phyloP scores from a whole-genome alignment of 2,888 invertebrate species.

The Andrena trimmerana region DNA sequence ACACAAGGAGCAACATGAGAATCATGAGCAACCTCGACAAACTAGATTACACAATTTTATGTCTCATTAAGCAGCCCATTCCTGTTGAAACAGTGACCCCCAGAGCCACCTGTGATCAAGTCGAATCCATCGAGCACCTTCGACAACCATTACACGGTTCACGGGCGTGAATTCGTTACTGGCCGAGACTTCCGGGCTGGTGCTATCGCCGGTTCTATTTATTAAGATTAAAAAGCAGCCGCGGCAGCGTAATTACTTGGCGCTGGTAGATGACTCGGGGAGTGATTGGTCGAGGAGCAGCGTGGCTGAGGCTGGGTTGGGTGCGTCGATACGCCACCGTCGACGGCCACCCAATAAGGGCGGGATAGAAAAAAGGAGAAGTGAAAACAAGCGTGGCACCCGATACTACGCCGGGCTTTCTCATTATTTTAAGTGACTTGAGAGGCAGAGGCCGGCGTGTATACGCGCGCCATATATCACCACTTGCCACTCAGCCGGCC shows the following conservation, averaged over 20 bases:
- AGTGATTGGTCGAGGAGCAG: constrained; percentile 43
- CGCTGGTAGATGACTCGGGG: constrained; percentile 28
- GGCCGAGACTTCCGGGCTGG: background rate
- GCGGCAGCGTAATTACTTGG: constrained; percentile 44
- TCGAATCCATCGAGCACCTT: background rate
- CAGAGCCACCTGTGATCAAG: too few species aligned
- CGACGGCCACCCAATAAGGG: constrained; percentile 39
- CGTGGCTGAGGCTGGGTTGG: constrained; percentile 1
- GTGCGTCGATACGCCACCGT: constrained; percentile 47
- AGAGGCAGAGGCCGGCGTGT: constrained; percentile 62
- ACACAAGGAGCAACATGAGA: too few species aligned
- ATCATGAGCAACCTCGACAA: too few species aligned
- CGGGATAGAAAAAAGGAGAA: constrained; percentile 29
- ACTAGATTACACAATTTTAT: too few species aligned
- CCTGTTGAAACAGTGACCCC: too few species aligned
- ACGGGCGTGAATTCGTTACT: constrained; percentile 33
- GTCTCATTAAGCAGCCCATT: too few species aligned
- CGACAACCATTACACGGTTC: constrained; percentile 14
- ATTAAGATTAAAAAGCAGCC: constrained; percentile 50
- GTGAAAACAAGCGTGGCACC: constrained; percentile 57
- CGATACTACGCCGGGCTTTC: constrained; percentile 68
- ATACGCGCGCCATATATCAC: constrained; percentile 76
- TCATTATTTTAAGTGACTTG: constrained; percentile 76
- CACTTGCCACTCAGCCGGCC: constrained; percentile 79
- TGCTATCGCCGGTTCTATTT: constrained; percentile 19